Percentiles rank a stretch among this genome's conserved stretches.
Conservation (phyloP, 2,888 invertebrate species). For the Caenorhabditis uteleia region DNA sequence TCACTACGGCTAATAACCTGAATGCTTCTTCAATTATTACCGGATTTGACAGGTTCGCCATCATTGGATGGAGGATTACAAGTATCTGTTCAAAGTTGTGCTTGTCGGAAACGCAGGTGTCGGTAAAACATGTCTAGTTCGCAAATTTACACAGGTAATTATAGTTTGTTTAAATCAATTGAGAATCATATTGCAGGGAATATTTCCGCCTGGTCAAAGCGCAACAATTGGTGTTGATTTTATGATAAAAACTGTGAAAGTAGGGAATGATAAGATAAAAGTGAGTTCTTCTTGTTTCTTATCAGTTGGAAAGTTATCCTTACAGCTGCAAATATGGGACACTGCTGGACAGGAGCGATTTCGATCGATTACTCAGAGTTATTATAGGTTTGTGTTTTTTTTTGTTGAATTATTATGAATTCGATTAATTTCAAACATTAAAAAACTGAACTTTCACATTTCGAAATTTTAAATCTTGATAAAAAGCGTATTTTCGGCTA, state of each 20-base stretch:
- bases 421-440: neutral
- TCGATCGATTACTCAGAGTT: slow-evolving; percentile 92
- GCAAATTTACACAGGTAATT: slow-evolving; percentile 87
- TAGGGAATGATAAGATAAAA: slow-evolving; percentile 76
- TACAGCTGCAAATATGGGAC: slow-evolving; percentile 96
- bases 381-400: slow-evolving; percentile 42
- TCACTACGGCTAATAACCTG: no score
- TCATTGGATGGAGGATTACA: slow-evolving; percentile 79
- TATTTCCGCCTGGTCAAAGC: slow-evolving; percentile 96
- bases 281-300: slow-evolving; percentile 56
- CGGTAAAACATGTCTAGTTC: slow-evolving; percentile 94
- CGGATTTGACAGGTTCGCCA: slow-evolving; percentile 24
- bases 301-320: slow-evolving; percentile 5
- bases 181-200: slow-evolving; percentile 75
- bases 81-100: slow-evolving; percentile 98
- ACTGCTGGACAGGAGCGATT: slow-evolving; percentile 95
- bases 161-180: neutral
- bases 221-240: slow-evolving; percentile 99
- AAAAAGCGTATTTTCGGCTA: no score
- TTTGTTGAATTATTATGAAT: neutral
- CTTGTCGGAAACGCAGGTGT: slow-evolving; percentile 97
- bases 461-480: neutral
- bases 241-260: slow-evolving; percentile 98
- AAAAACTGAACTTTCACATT: no score
- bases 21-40: no score